phyloP scores from a whole-genome alignment of 2,888 invertebrate genomes.

The Cosmopolites sordidus region DNA sequence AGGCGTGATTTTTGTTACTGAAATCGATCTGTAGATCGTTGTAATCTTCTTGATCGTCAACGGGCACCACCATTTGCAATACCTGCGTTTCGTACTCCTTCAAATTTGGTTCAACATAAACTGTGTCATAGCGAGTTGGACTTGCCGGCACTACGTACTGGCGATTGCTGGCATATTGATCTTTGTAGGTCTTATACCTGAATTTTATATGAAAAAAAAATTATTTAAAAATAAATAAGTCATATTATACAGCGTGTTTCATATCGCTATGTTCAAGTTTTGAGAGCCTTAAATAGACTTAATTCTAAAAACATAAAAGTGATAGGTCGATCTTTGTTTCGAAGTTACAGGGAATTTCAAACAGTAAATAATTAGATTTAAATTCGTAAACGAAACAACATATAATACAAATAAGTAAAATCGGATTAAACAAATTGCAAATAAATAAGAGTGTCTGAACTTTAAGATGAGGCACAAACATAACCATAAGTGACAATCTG shows the following conservation, averaged over 20 bases:
- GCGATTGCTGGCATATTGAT: constrained; percentile 49
- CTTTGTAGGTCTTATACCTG: constrained; percentile 85
- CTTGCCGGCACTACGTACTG: constrained; percentile 56
- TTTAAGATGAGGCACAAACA: too few species aligned
- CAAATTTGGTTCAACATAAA: constrained; percentile 70
- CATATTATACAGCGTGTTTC: too few species aligned
- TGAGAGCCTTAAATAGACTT: background rate
- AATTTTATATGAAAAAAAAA: too few species aligned
- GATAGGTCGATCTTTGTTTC: too few species aligned
- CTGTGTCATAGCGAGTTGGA: constrained; percentile 66
- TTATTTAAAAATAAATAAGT: too few species aligned
- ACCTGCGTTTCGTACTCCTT: constrained; percentile 95
- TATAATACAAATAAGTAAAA: too few species aligned
- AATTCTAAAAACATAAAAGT: background rate
- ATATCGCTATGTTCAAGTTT: background rate
- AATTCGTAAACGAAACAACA: too few species aligned
- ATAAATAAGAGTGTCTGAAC: too few species aligned
- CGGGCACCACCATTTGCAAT: constrained; percentile 85
- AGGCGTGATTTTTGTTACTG: constrained; percentile 82
- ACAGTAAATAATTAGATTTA: too few species aligned
- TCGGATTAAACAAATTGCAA: too few species aligned
- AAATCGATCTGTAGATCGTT: constrained; percentile 81
- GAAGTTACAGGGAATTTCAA: too few species aligned
- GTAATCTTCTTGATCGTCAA: constrained; percentile 74
- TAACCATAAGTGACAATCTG: too few species aligned